phyloP scores from a whole-genome alignment of 1,140 invertebrate species.

The Phthorimaea operculella region DNA sequence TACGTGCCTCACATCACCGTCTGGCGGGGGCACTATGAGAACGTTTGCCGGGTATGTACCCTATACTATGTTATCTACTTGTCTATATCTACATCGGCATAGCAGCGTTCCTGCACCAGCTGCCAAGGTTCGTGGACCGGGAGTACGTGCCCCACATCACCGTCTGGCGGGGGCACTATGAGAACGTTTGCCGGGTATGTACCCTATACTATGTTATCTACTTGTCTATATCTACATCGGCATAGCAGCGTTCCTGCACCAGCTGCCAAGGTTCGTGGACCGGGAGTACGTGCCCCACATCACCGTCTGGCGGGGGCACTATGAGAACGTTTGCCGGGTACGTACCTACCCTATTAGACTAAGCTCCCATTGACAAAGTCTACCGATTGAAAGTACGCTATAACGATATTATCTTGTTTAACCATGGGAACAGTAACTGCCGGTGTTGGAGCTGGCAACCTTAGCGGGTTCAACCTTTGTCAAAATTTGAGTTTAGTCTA shows the following conservation, averaged over 20 bases:
- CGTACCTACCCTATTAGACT: no score
- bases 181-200: conserved; percentile 70
- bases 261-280: conserved; percentile 83
- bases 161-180: conserved; percentile 72
- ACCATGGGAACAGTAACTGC: no score
- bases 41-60: conserved; percentile 69
- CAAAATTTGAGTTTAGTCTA: no score
- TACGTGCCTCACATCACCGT: conserved; percentile 67
- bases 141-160: conserved; percentile 67
- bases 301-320: conserved; percentile 73
- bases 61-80: no score
- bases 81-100: conserved; percentile 80
- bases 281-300: conserved; percentile 64
- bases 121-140: conserved; percentile 81
- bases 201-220: no score
- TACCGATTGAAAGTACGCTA: no score
- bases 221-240: conserved; percentile 81
- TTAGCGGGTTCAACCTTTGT: no score
- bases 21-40: conserved; percentile 73
- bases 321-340: conserved; percentile 70
- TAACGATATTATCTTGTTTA: no score
- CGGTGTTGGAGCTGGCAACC: no score
- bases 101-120: conserved; percentile 81
- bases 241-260: conserved; percentile 80
- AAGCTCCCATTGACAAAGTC: no score